A percentile compares a stretch with the other conserved stretches of the same genome.
phyloP scores from a whole-genome alignment of 2,888 invertebrate species.

The Craniophora ligustri region DNA sequence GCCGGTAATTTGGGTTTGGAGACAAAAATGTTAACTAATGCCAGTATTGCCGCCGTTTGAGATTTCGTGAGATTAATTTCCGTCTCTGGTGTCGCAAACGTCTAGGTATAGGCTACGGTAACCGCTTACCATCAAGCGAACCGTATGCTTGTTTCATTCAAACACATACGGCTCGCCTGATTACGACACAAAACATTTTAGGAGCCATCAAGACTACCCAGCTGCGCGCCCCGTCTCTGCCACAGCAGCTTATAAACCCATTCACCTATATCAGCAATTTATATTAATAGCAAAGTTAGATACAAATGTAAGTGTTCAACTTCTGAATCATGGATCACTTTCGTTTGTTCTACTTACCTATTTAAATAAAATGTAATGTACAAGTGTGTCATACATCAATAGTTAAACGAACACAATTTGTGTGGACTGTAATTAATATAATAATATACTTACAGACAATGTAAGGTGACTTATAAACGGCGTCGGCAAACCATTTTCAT shows the following conservation, averaged over 20 bases:
- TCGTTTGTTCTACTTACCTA: not conserved
- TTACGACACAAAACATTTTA: no score
- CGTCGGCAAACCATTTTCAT: conserved; percentile 46
- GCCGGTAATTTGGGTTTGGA: conserved; percentile 39
- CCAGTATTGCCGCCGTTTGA: not conserved
- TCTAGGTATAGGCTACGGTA: no score
- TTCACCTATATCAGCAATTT: no score
- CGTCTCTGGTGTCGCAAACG: not conserved
- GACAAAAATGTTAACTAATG: conserved; percentile 38
- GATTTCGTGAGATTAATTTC: not conserved
- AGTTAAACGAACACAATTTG: conserved; percentile 1
- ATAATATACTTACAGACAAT: conserved; percentile 23
- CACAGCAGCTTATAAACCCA: no score
- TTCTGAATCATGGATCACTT: not conserved
- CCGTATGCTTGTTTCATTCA: no score
- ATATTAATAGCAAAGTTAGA: not conserved
- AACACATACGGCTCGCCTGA: no score
- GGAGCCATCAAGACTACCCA: no score
- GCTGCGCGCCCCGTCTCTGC: no score
- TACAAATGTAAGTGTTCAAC: no score
- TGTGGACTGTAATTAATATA: conserved; percentile 29
- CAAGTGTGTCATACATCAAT: not conserved
- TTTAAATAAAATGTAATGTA: not conserved
- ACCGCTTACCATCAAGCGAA: no score
- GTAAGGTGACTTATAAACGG: conserved; percentile 38